A percentile compares a stretch with the other conserved stretches of the same genome.
These are phyloP conservation scores for Tribolium castaneum DNA, from an alignment of 1,140 invertebrate genomes.

Conservation along the genomic window DNA sequence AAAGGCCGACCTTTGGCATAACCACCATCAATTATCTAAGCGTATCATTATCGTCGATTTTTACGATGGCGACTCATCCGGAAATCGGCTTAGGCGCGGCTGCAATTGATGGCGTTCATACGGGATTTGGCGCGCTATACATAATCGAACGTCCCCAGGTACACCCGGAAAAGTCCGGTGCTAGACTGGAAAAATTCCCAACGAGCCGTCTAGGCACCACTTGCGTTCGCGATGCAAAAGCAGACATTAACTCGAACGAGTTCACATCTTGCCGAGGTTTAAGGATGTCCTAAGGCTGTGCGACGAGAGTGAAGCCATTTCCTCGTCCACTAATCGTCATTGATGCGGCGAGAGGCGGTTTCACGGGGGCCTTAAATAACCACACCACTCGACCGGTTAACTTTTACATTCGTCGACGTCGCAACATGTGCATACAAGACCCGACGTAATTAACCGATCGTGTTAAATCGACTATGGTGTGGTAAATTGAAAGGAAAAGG, in stretches of 20 bases:
- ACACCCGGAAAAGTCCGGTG: conserved; percentile 10
- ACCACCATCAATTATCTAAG: conserved; percentile 8
- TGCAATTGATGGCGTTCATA: neutral
- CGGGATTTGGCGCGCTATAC: neutral
- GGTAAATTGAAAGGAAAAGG: neutral
- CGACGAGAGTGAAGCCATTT: conserved; percentile 31
- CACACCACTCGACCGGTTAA: conserved; percentile 1
- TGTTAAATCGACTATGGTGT: neutral
- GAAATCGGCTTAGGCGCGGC: neutral
- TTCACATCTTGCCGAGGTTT: conserved; percentile 7
- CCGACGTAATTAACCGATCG: neutral
- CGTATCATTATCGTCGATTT: conserved; percentile 13
- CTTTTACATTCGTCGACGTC: neutral
- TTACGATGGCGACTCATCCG: neutral
- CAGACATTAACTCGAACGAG: conserved; percentile 7
- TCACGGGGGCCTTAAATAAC: conserved; percentile 9
- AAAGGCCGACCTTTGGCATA: conserved; percentile 7
- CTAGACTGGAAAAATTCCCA: conserved; percentile 10
- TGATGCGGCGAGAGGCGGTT: neutral
- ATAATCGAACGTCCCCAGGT: neutral
- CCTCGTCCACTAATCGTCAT: conserved; percentile 16
- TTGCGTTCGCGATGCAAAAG: neutral
- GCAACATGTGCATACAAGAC: conserved; percentile 5
- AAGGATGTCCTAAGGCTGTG: conserved; percentile 18
- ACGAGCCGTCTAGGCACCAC: conserved; percentile 8